Percentiles rank a stretch among this genome's conserved stretches.
phyloP scores from a whole-genome alignment of 2,888 invertebrate genomes.

The Ypsolopha sequella region DNA sequence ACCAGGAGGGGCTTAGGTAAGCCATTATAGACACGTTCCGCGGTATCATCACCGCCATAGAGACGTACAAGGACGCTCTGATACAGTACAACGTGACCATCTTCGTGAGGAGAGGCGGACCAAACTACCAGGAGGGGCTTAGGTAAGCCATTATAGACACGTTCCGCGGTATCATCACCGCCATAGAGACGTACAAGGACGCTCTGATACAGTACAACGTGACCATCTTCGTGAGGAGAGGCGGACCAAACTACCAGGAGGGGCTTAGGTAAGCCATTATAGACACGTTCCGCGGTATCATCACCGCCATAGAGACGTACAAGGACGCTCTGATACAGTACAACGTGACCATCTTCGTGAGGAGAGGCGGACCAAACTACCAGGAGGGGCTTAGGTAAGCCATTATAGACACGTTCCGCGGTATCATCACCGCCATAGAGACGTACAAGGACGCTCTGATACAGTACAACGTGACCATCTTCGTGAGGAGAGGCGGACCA shows the following conservation, averaged over 20 bases:
- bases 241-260: conserved; percentile 99
- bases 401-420: conserved; percentile 99
- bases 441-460: not conserved
- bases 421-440: conserved; percentile 92
- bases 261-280: conserved; percentile 81
- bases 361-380: conserved; percentile 98
- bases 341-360: conserved; percentile 94
- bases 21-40: too few relatives aligned
- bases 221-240: conserved; percentile 95
- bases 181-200: conserved; percentile 60
- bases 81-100: conserved; percentile 93
- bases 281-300: too few relatives aligned
- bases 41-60: too few relatives aligned
- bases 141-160: conserved; percentile 92
- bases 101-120: conserved; percentile 97
- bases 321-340: conserved; percentile 91
- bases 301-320: too few relatives aligned
- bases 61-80: conserved; percentile 91
- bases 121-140: conserved; percentile 98
- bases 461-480: conserved; percentile 93
- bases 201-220: conserved; percentile 80
- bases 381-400: conserved; percentile 93
- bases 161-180: conserved; percentile 98
- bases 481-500: conserved; percentile 96
- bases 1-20: conserved; percentile 94